Evolutionary conservation across 2,797 vertebrate species (phyloP).

Genomic region (Intellagama lesueurii): DNA sequence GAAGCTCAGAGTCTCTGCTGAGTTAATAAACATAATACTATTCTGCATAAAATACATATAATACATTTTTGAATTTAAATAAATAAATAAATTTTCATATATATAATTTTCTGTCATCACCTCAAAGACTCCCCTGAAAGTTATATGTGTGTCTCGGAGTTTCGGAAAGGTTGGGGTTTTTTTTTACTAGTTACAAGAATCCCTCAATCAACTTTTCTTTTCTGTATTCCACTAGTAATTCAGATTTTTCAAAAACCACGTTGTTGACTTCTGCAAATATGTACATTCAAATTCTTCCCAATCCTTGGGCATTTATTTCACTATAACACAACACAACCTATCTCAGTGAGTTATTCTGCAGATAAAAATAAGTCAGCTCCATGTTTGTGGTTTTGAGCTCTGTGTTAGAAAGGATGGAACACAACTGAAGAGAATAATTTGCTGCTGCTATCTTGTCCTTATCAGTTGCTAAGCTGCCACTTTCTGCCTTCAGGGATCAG

Average conservation of each 20-base stretch:
- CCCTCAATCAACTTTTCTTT: neutral
- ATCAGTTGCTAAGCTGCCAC: neutral
- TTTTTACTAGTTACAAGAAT: neutral
- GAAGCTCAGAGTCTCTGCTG: conserved; percentile 4
- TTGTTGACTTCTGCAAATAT: no score
- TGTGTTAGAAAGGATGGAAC: neutral
- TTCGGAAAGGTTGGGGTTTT: neutral
- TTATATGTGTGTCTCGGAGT: neutral
- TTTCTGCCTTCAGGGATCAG: neutral
- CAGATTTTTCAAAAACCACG: no score
- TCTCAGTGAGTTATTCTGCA: neutral
- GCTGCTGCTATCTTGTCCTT: neutral
- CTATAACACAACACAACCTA: neutral
- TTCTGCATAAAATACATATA: neutral
- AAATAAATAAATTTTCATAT: conserved; percentile 12
- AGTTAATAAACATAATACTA: conserved; percentile 13
- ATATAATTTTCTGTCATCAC: conserved; percentile 23
- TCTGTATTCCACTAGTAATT: no score
- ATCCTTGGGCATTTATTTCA: neutral
- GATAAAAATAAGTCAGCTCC: neutral
- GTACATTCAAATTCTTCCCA: no score
- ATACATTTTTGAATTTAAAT: conserved; percentile 23
- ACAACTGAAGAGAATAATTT: neutral
- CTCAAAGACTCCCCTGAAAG: neutral
- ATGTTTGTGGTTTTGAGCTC: neutral